These are phyloP conservation scores for Campylorhamphus procurvoides DNA, from an alignment of 2,113 vertebrate species.

Conservation along the genomic window DNA sequence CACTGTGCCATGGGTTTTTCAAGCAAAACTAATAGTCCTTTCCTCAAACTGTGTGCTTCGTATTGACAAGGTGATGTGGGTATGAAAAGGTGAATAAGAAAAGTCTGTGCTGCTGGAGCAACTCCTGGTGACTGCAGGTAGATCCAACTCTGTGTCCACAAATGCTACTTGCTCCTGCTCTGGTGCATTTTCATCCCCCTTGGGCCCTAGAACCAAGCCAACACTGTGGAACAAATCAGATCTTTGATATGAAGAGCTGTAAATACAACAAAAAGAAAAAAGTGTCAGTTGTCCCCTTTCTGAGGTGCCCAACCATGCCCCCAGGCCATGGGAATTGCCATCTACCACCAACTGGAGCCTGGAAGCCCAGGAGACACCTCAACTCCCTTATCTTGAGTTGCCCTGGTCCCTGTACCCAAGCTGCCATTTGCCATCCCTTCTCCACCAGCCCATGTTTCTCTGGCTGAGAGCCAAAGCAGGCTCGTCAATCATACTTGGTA, in stretches of 20 bases:
- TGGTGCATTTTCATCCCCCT: background rate
- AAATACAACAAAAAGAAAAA: background rate
- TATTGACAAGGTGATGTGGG: background rate
- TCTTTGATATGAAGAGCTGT: background rate
- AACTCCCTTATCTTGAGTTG: background rate
- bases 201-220: background rate
- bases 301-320: background rate
- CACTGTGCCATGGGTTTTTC: background rate
- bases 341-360: background rate
- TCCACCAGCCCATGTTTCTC: background rate
- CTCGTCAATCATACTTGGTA: accelerated
- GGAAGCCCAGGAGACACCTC: background rate
- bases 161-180: background rate
- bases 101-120: background rate
- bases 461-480: background rate
- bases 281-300: background rate
- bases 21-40: background rate
- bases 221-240: background rate
- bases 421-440: background rate
- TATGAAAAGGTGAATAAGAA: background rate
- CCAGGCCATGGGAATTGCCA: background rate
- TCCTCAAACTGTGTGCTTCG: background rate
- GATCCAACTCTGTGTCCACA: background rate
- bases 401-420: background rate
- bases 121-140: background rate